These are phyloP conservation scores for Chromobotia macracanthus DNA, from an alignment of 2,797 vertebrate species.

Conservation along the genomic window DNA sequence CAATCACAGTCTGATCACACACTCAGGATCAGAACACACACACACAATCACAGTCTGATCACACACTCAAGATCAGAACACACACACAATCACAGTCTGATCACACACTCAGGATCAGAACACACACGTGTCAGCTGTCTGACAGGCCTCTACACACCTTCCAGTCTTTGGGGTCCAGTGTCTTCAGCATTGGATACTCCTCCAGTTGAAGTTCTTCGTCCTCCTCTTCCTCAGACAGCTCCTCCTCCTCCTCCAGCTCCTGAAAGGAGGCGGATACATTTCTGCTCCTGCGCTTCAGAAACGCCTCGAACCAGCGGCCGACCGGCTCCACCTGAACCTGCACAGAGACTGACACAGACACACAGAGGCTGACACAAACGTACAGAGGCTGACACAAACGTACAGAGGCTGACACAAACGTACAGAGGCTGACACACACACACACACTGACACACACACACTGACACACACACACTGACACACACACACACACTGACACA, in stretches of 20 bases:
- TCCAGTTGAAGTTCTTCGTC: slow-evolving; percentile 95
- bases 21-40: too few species aligned
- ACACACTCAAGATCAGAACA: too few species aligned
- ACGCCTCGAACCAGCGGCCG: slow-evolving; percentile 98
- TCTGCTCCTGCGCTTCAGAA: slow-evolving; percentile 90
- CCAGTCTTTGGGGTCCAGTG: slow-evolving; percentile 99
- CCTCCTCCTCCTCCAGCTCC: slow-evolving; percentile 95
- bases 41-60: too few species aligned
- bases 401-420: too few species aligned
- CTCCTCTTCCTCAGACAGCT: slow-evolving; percentile 90
- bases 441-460: too few species aligned
- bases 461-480: too few species aligned
- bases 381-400: too few species aligned
- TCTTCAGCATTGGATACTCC: slow-evolving; percentile 92
- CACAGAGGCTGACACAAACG: too few species aligned
- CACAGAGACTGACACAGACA: slow-evolving; percentile 77
- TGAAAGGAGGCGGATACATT: slow-evolving; percentile 93
- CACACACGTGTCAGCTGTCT: background rate
- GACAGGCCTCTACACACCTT: slow-evolving; percentile 79
- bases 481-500: too few species aligned
- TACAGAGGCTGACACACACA: too few species aligned
- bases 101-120: background rate
- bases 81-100: too few species aligned
- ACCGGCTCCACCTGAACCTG: slow-evolving; percentile 94
- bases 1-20: too few species aligned